Base-by-base conservation (phyloP, 2,797 vertebrate genomes). In the Sternarchorhynchus goeldii region DNA sequence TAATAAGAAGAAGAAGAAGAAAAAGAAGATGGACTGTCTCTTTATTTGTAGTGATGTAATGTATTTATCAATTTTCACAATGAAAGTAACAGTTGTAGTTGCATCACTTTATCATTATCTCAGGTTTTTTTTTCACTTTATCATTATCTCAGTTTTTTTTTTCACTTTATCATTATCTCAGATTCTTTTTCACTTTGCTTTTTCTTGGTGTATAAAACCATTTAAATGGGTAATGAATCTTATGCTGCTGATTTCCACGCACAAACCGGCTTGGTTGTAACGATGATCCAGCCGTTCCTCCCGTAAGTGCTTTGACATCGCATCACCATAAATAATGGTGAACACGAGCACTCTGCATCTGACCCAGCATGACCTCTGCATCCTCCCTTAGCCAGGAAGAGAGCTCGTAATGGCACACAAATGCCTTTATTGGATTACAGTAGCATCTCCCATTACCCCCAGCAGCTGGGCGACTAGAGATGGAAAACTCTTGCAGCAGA, bases 361-460 rank as follows among this genome's bases (percentile, higher is more conserved):
- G 89, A 87, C 89, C 85, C 87, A 90, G 90, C 86, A 89, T 86
- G 88, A 84, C 87, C 84, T 85, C 86, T 86, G 86, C 87, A 89
- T 91, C 90, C 91, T 88, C 90, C 81, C 75, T 66, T 87, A 90
- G 89, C 84, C 90, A 90, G 89, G 89, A 92, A 91, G 89, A 76
- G 80, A 85, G 86, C 83, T 85, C 83, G 86, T 93, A 92, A 93
- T 92, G 91, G 90, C 87, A 84, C 86, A 59, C 90, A 91, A 92
- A 93, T 90, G 90, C 85, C 88, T 92, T 92, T 88, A 93, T 93
- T 92, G 88, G 85, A 91, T 92, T 92, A 92, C 87, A 72, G 82
- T 86, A 86, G 86, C 89, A 86, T 91, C 90, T 93, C 90, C 84
- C 82, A 86, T 92, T 92, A 86, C 90, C 86, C 80, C 81, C 85